These are phyloP conservation scores for Baryphthengus martii DNA, from an alignment of 2,113 vertebrate genomes.

Conservation along the genomic window DNA sequence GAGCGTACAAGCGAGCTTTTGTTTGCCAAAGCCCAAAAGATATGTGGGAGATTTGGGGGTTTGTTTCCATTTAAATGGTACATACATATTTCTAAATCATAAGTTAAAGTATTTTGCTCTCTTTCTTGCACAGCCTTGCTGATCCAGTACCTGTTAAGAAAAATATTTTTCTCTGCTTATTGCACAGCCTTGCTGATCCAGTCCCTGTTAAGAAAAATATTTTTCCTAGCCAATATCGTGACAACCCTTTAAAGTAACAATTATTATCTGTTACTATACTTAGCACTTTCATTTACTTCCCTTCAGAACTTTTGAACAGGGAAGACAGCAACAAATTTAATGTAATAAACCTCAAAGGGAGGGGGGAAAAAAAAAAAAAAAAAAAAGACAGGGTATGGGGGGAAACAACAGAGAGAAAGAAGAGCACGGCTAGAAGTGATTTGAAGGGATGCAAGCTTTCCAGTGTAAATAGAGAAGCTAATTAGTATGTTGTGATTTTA, in stretches of 20 bases:
- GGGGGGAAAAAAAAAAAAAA: no score
- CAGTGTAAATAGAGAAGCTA: slow-evolving; percentile 3
- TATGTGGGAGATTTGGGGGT: slow-evolving; percentile 24
- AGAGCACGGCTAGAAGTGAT: background rate
- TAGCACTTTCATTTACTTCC: background rate
- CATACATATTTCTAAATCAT: background rate
- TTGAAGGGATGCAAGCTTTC: background rate
- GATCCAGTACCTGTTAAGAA: background rate
- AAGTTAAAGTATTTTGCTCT: slow-evolving; percentile 25
- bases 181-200: background rate
- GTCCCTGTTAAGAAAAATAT: background rate
- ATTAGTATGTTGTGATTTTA: slow-evolving; percentile 7
- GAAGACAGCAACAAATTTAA: slow-evolving; percentile 7
- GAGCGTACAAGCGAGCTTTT: slow-evolving; percentile 34
- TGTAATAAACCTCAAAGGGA: background rate
- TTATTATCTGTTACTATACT: background rate
- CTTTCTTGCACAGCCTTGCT: background rate
- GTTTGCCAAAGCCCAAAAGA: slow-evolving; percentile 48
- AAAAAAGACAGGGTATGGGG: no score
- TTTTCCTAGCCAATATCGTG: background rate
- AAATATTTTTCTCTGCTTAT: slow-evolving; percentile 12
- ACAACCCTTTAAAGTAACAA: background rate
- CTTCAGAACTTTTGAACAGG: slow-evolving; percentile 1
- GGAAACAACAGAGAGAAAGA: background rate
- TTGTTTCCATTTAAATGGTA: slow-evolving; percentile 43